A percentile compares a stretch with the other conserved stretches of the same genome.
These are phyloP conservation scores for Pseudomyrmex cubaensis DNA, from an alignment of 1,140 invertebrate species.

Conservation along the genomic window DNA sequence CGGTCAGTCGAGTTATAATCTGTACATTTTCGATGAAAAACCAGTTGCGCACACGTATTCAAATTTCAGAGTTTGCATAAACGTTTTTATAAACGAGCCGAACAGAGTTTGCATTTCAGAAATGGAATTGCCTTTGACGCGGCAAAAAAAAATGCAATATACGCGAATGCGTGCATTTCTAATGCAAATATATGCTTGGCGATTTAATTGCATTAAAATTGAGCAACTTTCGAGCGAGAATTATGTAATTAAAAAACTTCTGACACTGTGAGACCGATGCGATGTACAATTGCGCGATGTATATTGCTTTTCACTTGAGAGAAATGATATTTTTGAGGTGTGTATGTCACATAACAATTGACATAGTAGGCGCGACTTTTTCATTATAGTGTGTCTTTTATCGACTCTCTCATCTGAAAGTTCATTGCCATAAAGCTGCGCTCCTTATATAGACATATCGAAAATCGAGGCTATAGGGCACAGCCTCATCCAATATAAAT, in stretches of 20 bases:
- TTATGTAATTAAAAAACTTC: slow-evolving; percentile 10
- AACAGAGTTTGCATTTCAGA: slow-evolving; percentile 33
- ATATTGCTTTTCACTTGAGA: not conserved
- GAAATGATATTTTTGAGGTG: too few relatives aligned
- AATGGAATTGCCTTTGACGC: slow-evolving; percentile 40
- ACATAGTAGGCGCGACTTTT: not conserved
- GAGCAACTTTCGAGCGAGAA: slow-evolving; percentile 15
- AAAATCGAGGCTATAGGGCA: slow-evolving; percentile 49
- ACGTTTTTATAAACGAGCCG: slow-evolving; percentile 36
- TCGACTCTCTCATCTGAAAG: not conserved
- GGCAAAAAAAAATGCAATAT: slow-evolving; percentile 38
- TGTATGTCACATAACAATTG: too few relatives aligned
- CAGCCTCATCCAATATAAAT: slow-evolving; percentile 51
- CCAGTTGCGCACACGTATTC: slow-evolving; percentile 10
- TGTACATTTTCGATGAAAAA: slow-evolving; percentile 8
- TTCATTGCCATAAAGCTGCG: slow-evolving; percentile 29
- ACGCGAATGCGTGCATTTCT: slow-evolving; percentile 2
- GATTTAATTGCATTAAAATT: slow-evolving; percentile 42
- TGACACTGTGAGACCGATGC: too few relatives aligned
- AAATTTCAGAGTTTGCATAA: slow-evolving; percentile 49
- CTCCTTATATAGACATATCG: slow-evolving; percentile 40
- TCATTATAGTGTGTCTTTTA: slow-evolving; percentile 25
- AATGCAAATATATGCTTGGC: slow-evolving; percentile 21
- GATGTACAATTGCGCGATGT: not conserved
- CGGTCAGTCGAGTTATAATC: slow-evolving; percentile 10